Conservation (phyloP, 1,140 invertebrate genomes). For the Pristionchus pacificus region DNA sequence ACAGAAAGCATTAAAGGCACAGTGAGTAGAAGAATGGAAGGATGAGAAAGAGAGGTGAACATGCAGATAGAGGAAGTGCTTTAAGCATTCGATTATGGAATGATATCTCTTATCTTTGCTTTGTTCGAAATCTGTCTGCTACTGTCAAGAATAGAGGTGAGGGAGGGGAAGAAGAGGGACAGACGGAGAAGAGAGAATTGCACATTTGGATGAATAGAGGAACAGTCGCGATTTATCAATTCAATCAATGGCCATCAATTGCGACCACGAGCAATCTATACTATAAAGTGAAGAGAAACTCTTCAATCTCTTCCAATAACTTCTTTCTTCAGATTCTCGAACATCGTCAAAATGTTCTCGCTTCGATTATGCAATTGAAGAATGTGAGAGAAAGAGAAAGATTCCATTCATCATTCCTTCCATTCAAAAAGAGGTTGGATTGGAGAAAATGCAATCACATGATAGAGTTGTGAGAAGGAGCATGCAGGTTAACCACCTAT, state of each 20-base stretch:
- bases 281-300: neutral
- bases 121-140: neutral
- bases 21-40: neutral
- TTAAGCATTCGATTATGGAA: neutral
- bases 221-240: neutral
- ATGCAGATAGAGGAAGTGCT: neutral
- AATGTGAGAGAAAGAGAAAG: too few species aligned
- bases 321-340: too few species aligned
- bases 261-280: neutral
- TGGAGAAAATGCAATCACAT: too few species aligned
- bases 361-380: too few species aligned
- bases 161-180: neutral
- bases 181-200: neutral
- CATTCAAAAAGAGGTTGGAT: too few species aligned
- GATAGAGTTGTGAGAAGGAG: too few species aligned
- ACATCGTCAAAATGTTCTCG: too few species aligned
- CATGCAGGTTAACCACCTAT: too few species aligned
- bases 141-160: neutral
- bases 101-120: neutral
- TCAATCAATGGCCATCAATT: neutral
- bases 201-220: neutral
- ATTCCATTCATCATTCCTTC: too few species aligned
- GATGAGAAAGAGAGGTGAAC: neutral
- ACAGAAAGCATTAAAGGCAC: neutral
- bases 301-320: too few species aligned